Evolutionary conservation across 1,140 invertebrate genomes (phyloP).

Genomic region (Coelopa frigida): DNA sequence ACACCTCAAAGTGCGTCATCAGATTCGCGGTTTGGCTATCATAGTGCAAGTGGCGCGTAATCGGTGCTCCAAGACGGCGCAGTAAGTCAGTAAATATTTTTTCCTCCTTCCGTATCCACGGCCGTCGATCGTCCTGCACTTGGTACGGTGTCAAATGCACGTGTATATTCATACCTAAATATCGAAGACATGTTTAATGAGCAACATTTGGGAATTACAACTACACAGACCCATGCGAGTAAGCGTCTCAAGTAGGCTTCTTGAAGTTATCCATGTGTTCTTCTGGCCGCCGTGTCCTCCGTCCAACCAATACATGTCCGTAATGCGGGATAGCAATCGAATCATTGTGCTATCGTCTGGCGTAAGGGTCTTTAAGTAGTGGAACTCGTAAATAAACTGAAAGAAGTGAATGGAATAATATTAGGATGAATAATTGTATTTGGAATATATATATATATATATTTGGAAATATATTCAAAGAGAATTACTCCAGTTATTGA

Average conservation of each 20-base stretch:
- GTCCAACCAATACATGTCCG: constrained; percentile 79
- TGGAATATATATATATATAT: constrained; percentile 4
- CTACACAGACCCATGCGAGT: constrained; percentile 50
- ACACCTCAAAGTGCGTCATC: constrained; percentile 62
- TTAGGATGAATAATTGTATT: neutral
- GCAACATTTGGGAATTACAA: neutral
- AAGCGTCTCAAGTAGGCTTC: constrained; percentile 61
- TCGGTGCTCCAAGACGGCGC: constrained; percentile 53
- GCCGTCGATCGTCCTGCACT: constrained; percentile 61
- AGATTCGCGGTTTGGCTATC: constrained; percentile 54
- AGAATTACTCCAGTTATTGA: neutral
- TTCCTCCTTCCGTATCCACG: constrained; percentile 78
- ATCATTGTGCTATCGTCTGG: constrained; percentile 53
- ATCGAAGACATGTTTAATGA: neutral
- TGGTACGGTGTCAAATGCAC: constrained; percentile 83
- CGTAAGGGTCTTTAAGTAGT: constrained; percentile 59
- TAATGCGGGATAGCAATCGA: constrained; percentile 55
- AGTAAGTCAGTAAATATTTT: constrained; percentile 63
- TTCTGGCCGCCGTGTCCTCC: constrained; percentile 75
- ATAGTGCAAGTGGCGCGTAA: constrained; percentile 60
- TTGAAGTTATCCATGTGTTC: constrained; percentile 77
- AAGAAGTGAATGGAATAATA: constrained; percentile 5
- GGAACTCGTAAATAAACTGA: constrained; percentile 71
- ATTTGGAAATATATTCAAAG: neutral
- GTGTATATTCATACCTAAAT: constrained; percentile 52